Evolutionary conservation across 2,888 invertebrate species (phyloP).

Genomic region (Euplagia quadripunctaria): DNA sequence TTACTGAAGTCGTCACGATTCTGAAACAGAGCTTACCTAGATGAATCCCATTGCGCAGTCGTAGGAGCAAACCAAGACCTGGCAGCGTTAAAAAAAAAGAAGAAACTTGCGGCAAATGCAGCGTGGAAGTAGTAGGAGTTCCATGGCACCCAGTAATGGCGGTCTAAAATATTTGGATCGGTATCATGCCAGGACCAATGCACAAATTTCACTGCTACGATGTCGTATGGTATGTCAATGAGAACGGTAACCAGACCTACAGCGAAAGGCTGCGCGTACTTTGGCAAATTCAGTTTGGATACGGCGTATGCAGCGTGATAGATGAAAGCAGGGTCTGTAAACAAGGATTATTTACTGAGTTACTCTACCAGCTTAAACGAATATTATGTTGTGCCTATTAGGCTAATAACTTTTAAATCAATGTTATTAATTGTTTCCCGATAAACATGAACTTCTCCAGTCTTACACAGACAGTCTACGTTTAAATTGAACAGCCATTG

Average conservation of each 20-base stretch:
- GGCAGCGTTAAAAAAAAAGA: slow-evolving; percentile 89
- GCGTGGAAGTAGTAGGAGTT: slow-evolving; percentile 95
- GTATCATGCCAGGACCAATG: slow-evolving; percentile 96
- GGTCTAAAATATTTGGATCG: slow-evolving; percentile 90
- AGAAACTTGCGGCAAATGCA: slow-evolving; percentile 91
- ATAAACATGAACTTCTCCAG: no score
- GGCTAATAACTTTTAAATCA: no score
- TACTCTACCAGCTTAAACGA: background rate
- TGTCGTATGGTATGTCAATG: slow-evolving; percentile 93
- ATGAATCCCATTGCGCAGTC: slow-evolving; percentile 87
- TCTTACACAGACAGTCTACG: no score
- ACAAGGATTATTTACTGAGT: background rate
- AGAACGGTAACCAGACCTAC: slow-evolving; percentile 91
- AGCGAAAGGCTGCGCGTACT: slow-evolving; percentile 88
- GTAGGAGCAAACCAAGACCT: slow-evolving; percentile 84
- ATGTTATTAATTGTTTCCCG: no score
- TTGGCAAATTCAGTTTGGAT: slow-evolving; percentile 85
- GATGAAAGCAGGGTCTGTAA: slow-evolving; percentile 87
- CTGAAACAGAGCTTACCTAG: slow-evolving; percentile 72
- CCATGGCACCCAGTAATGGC: slow-evolving; percentile 95
- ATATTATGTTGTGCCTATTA: no score
- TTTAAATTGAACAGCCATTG: no score
- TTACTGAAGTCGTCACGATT: background rate
- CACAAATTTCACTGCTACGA: slow-evolving; percentile 91
- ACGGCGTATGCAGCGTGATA: slow-evolving; percentile 88